A percentile compares a stretch with the other conserved stretches of the same genome.
Evolutionary conservation across 2,888 invertebrate genomes (phyloP).

Genomic region (Geotrupes spiniger): DNA sequence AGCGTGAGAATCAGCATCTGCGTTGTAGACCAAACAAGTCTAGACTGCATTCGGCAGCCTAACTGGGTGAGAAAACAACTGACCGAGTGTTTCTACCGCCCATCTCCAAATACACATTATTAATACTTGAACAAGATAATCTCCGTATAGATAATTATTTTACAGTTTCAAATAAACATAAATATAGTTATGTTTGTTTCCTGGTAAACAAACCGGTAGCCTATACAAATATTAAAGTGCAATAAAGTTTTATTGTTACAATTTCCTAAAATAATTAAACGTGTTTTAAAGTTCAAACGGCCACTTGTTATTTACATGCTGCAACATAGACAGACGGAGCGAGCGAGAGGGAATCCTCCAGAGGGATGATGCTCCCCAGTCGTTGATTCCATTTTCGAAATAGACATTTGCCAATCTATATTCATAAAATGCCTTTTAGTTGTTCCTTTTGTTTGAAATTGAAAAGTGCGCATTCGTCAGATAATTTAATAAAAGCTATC

Average conservation of each 20-base stretch:
- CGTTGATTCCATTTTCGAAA: constrained; percentile 17
- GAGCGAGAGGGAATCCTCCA: background rate
- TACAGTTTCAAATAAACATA: too few species aligned
- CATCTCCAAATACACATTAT: constrained; percentile 5
- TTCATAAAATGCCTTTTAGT: constrained; percentile 21
- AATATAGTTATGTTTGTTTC: too few species aligned
- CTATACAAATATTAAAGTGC: too few species aligned
- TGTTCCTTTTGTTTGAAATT: constrained; percentile 15
- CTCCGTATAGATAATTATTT: background rate
- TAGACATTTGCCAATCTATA: constrained; percentile 20
- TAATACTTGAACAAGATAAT: constrained; percentile 7
- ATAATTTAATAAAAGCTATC: constrained; percentile 9
- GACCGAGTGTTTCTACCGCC: background rate
- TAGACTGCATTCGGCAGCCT: background rate
- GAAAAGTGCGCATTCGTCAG: constrained; percentile 9
- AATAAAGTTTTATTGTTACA: too few species aligned
- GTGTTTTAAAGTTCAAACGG: too few species aligned
- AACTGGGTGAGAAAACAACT: too few species aligned
- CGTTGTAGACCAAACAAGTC: constrained; percentile 30
- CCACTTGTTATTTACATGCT: too few species aligned
- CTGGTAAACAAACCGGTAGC: too few species aligned
- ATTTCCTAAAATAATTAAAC: too few species aligned
- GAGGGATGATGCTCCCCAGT: constrained; percentile 4
- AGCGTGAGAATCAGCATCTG: constrained; percentile 41
- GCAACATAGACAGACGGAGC: too few species aligned